Conservation (phyloP, 2,113 vertebrate species). For the Protomyctophum bolini region DNA sequence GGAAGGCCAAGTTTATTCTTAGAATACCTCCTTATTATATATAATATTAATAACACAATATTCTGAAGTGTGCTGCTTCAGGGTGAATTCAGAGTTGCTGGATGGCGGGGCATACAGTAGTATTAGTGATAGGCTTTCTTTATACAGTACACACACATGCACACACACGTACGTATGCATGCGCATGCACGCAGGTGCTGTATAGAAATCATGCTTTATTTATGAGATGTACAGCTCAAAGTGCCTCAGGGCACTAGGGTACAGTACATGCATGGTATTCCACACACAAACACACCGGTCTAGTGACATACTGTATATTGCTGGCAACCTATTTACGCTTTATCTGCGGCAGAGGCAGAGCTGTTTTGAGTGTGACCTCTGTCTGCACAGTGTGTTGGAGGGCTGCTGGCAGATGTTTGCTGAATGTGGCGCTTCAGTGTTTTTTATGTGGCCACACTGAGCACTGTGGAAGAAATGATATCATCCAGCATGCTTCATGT, state of each 20-base stretch:
- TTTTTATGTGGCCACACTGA: slow-evolving; percentile 36
- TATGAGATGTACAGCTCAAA: slow-evolving; percentile 63
- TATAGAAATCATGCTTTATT: slow-evolving; percentile 68
- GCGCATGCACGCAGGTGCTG: slow-evolving; percentile 29
- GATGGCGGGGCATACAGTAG: slow-evolving; percentile 21
- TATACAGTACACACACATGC: slow-evolving; percentile 8
- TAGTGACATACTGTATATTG: slow-evolving; percentile 16
- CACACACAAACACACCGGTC: slow-evolving; percentile 3
- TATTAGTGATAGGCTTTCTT: slow-evolving; percentile 34
- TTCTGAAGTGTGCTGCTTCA: slow-evolving; percentile 20
- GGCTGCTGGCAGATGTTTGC: slow-evolving; percentile 23
- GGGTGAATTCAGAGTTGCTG: slow-evolving; percentile 37
- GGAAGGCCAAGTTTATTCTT: no score
- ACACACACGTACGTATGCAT: slow-evolving; percentile 6
- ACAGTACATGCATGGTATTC: slow-evolving; percentile 54
- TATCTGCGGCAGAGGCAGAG: slow-evolving; percentile 37
- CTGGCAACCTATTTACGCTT: slow-evolving; percentile 48
- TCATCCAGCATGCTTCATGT: slow-evolving; percentile 38
- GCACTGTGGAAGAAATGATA: slow-evolving; percentile 32
- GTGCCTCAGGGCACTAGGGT: slow-evolving; percentile 56
- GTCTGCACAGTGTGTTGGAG: slow-evolving; percentile 6
- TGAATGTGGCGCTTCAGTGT: slow-evolving; percentile 17
- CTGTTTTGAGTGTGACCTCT: slow-evolving; percentile 38
- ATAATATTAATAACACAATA: neutral
- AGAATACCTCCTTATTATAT: no score